Conservation (phyloP, 2,888 invertebrate genomes). For the Pristionchus entomophagus region DNA sequence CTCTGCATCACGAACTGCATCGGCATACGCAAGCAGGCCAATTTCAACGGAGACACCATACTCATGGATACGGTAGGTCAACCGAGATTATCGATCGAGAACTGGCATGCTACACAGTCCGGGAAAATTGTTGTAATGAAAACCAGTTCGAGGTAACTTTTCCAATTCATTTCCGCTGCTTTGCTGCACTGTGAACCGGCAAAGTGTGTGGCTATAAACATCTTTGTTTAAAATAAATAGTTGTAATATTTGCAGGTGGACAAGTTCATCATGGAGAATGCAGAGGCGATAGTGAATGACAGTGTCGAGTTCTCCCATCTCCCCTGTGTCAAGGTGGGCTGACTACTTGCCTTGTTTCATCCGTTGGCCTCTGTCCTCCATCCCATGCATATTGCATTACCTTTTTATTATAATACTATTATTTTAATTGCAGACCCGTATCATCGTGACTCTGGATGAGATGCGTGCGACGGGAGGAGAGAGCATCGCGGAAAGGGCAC, state of each 20-base stretch:
- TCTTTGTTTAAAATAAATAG: too few relatives aligned
- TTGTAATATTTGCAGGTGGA: conserved; percentile 60
- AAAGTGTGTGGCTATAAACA: too few relatives aligned
- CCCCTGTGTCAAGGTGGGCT: conserved; percentile 70
- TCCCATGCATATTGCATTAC: too few relatives aligned
- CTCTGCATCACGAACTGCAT: conserved; percentile 80
- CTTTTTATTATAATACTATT: background rate
- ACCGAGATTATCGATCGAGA: too few relatives aligned
- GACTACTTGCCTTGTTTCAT: too few relatives aligned
- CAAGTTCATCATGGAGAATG: conserved; percentile 68
- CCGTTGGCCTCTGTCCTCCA: too few relatives aligned
- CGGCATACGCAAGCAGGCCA: conserved; percentile 75
- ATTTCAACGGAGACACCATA: conserved; percentile 71
- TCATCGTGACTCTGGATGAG: conserved; percentile 64
- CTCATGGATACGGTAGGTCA: conserved; percentile 61
- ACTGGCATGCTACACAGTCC: too few relatives aligned
- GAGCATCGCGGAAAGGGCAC: conserved; percentile 60
- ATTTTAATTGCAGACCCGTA: conserved; percentile 55
- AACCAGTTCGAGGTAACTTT: too few relatives aligned
- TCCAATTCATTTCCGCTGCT: too few relatives aligned
- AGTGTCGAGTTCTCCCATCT: conserved; percentile 72
- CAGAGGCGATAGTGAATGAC: conserved; percentile 66
- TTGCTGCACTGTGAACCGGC: too few relatives aligned
- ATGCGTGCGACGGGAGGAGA: conserved; percentile 51
- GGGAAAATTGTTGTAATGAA: too few relatives aligned